Evolutionary conservation across 2,113 vertebrate genomes (phyloP), one percentile per base, ranked within the genome.

Genomic region (Polyodon spathula): DNA sequence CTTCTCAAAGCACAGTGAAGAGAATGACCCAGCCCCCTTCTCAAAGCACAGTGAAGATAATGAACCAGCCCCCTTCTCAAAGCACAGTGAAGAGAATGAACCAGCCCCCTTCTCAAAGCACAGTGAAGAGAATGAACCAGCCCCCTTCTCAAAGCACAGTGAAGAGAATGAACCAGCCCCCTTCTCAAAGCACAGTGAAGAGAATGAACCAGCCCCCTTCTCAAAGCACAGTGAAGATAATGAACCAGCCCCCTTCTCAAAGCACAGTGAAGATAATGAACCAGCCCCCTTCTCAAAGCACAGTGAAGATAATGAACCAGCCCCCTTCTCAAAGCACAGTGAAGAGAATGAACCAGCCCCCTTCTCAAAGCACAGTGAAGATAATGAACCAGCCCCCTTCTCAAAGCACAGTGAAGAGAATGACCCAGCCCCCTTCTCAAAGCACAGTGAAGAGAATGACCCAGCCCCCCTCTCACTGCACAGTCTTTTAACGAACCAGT

Each of bases 201-300:
- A 2, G 63, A 12, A 6, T 54, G 12, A 39, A 44, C 4, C 69
- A 84, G 81, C 62, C 0, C 2, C 12, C 16, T 37, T 41, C 37
- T 1, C 51, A 40, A n/a, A 48, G 43, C 1, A 37, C 15, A 11
- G 68, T 40, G n/a, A 41, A 4, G 51, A 2, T 65, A 12, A 6
- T 54, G 12, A 39, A 44, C 4, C 69, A 84, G 81, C 62, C 0
- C 2, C n/a, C n/a, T n/a, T n/a, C n/a, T n/a, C n/a, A n/a, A n/a
- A n/a, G n/a, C n/a, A n/a, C n/a, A n/a, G n/a, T n/a, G n/a, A n/a
- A n/a, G n/a, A n/a, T n/a, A n/a, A n/a, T n/a, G n/a, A n/a, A n/a
- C n/a, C n/a, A n/a, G n/a, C n/a, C n/a, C n/a, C n/a, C n/a, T n/a
- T n/a, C n/a, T n/a, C n/a, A n/a, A n/a, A n/a, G n/a, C n/a, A n/a